Evolutionary conservation across 2,888 invertebrate species (phyloP).

Genomic region (Pimpla rufipes): DNA sequence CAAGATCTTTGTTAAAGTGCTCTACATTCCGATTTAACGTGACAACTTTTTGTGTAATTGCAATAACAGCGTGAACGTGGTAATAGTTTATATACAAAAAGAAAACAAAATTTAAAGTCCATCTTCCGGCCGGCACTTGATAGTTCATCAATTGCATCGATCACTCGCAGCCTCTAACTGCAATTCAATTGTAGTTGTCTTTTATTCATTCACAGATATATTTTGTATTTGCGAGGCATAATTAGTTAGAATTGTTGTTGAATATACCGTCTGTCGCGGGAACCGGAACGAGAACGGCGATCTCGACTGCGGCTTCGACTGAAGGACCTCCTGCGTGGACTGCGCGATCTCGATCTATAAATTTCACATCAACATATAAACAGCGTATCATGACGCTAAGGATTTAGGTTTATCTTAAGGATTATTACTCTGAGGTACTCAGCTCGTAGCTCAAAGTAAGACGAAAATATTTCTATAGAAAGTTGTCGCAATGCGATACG

Average conservation of each 20-base stretch:
- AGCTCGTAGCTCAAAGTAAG: not conserved
- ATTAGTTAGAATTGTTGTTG: conserved; percentile 45
- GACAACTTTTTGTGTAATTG: not conserved
- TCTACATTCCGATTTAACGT: not conserved
- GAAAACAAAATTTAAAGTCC: not conserved
- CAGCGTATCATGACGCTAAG: conserved; percentile 24
- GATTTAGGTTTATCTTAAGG: conserved; percentile 1
- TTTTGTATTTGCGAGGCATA: not conserved
- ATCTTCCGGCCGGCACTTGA: not conserved
- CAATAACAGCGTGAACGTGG: conserved; percentile 9
- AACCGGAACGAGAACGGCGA: conserved; percentile 84
- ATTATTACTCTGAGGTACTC: too few relatives aligned
- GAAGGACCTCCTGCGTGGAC: conserved; percentile 82
- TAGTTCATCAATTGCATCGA: not conserved
- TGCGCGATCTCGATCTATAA: conserved; percentile 84
- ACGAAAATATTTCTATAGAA: not conserved
- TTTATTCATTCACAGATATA: not conserved
- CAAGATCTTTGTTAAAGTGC: not conserved
- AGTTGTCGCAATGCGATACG: conserved; percentile 1
- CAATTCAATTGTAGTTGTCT: not conserved
- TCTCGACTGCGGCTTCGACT: conserved; percentile 84
- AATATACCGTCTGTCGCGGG: conserved; percentile 84
- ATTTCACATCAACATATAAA: conserved; percentile 66
- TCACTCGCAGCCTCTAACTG: conserved; percentile 6
- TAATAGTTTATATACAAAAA: conserved; percentile 21